Conservation (phyloP, 2,797 vertebrate genomes). For the Lacerta agilis region DNA sequence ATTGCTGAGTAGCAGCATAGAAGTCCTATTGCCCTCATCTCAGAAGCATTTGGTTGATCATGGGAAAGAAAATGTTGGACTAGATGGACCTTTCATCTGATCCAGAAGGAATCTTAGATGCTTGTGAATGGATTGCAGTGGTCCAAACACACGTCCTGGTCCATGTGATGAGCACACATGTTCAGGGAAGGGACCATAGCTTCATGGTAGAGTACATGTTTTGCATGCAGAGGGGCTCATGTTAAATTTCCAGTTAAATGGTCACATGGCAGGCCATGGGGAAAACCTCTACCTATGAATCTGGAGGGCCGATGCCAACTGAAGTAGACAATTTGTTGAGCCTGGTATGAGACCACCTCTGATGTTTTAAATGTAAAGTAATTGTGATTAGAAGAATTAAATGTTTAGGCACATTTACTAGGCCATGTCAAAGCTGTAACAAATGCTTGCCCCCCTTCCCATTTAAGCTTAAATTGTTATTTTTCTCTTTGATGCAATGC, state of each 20-base stretch:
- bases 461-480: slow-evolving; percentile 1
- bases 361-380: not conserved
- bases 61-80: not conserved
- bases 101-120: not conserved
- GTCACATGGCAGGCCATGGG: too few species aligned
- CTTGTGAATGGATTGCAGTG: not conserved
- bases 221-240: too few species aligned
- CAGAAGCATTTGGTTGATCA: not conserved
- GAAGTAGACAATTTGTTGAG: not conserved
- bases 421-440: slow-evolving; percentile 8
- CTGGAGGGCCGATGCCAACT: not conserved
- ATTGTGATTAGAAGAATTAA: too few species aligned
- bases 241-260: too few species aligned
- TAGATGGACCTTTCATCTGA: not conserved
- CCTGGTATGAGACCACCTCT: not conserved
- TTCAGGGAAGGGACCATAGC: too few species aligned
- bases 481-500: slow-evolving; percentile 12
- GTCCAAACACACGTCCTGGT: too few species aligned
- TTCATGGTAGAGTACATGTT: too few species aligned
- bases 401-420: slow-evolving; percentile 10
- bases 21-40: too few species aligned
- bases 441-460: not conserved
- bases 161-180: not conserved
- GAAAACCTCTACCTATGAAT: not conserved
- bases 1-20: not conserved